Percentiles rank a stretch among this genome's conserved stretches.
These are phyloP conservation scores for Atethmia centrago DNA, from an alignment of 2,888 invertebrate genomes.

Conservation along the genomic window DNA sequence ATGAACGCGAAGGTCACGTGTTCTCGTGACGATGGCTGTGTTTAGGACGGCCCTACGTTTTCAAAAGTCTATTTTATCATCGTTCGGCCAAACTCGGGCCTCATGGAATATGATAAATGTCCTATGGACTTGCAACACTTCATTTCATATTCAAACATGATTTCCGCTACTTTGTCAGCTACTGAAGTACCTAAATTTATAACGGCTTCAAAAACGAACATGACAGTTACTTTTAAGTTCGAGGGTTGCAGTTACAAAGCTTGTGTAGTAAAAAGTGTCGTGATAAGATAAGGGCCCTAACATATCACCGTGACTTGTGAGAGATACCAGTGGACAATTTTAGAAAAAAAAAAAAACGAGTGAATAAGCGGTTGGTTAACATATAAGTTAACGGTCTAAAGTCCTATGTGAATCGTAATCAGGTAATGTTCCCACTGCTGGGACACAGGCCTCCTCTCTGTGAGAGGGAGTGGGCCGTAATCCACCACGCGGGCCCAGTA, in stretches of 20 bases:
- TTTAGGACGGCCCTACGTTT: neutral
- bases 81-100: neutral
- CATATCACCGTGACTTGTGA: slow-evolving; percentile 30
- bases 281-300: slow-evolving; percentile 53
- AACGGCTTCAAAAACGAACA: slow-evolving; percentile 18
- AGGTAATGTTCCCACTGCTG: too few relatives aligned
- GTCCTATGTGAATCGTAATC: too few relatives aligned
- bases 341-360: slow-evolving; percentile 8
- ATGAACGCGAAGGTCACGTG: too few relatives aligned
- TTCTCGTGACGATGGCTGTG: neutral
- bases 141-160: slow-evolving; percentile 10
- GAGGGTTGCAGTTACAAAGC: slow-evolving; percentile 31
- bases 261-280: slow-evolving; percentile 30
- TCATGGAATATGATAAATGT: neutral
- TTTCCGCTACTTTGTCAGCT: slow-evolving; percentile 21
- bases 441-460: too few relatives aligned
- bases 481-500: too few relatives aligned
- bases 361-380: slow-evolving; percentile 22
- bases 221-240: slow-evolving; percentile 23
- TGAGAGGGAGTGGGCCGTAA: too few relatives aligned
- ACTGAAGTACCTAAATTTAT: slow-evolving; percentile 7
- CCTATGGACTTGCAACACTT: neutral
- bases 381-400: neutral
- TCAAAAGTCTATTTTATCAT: neutral
- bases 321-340: slow-evolving; percentile 21